Conservation (phyloP, 2,113 vertebrate genomes). For the Dromiciops gliroides region DNA sequence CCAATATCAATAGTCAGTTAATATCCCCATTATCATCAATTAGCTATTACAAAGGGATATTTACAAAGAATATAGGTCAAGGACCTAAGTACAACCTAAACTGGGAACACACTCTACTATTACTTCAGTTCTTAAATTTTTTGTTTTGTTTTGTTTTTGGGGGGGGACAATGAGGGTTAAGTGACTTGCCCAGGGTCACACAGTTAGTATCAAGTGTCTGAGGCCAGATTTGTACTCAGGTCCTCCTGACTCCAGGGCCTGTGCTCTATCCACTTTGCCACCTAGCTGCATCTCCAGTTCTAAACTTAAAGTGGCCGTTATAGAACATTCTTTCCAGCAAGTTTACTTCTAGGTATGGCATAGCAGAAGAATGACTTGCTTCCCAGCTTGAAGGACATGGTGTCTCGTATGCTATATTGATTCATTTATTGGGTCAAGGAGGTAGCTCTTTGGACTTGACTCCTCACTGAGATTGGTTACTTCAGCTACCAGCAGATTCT, state of each 20-base stretch:
- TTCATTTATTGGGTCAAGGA: background rate
- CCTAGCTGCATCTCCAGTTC: no score
- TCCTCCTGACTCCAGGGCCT: no score
- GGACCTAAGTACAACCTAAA: background rate
- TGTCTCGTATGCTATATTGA: background rate
- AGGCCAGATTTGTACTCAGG: no score
- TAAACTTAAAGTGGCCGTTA: background rate
- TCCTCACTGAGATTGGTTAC: background rate
- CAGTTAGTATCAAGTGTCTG: no score
- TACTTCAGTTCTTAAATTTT: background rate
- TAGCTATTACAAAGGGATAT: background rate
- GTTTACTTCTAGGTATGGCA: background rate
- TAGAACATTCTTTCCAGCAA: background rate
- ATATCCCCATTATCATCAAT: background rate
- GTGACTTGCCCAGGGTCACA: no score
- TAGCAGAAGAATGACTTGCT: background rate
- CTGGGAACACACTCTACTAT: background rate
- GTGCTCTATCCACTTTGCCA: no score
- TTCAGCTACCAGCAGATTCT: background rate
- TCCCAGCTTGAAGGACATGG: background rate
- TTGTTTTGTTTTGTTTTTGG: no score
- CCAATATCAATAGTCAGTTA: background rate
- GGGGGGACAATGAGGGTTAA: no score
- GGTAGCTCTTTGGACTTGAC: background rate
- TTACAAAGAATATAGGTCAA: background rate